Percentiles rank a stretch among this genome's conserved stretches.
These are phyloP conservation scores for Microcebus jonahi DNA, from an alignment of 2,113 vertebrate species.

Conservation along the genomic window DNA sequence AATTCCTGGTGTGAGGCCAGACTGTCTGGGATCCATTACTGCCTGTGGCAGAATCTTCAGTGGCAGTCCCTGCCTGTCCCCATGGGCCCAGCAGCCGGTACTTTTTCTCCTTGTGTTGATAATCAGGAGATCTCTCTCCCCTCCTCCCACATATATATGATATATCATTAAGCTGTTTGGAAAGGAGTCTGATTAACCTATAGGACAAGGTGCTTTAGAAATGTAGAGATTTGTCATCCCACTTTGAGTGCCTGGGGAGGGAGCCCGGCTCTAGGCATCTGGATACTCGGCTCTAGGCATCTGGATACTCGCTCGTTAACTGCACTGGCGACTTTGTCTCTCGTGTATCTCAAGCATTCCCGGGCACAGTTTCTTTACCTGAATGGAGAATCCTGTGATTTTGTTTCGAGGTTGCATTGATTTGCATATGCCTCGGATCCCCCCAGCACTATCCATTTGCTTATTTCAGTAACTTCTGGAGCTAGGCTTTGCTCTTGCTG, in stretches of 20 bases:
- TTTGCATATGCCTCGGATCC: no score
- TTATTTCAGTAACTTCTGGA: background rate
- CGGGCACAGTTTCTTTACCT: background rate
- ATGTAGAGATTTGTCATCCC: background rate
- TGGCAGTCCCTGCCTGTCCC: background rate
- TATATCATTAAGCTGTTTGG: background rate
- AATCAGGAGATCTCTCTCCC: background rate
- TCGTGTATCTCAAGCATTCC: no score
- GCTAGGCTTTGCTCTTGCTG: background rate
- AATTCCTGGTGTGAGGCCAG: constrained; percentile 64
- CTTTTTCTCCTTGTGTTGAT: background rate
- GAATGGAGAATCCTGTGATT: background rate
- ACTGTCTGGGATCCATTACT: background rate
- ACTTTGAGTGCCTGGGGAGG: background rate
- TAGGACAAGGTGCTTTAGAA: background rate
- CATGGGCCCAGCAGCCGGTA: background rate
- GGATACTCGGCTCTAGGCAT: accelerated
- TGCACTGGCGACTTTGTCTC: background rate
- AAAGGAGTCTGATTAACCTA: background rate
- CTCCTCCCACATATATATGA: no score
- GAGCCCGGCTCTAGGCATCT: no score
- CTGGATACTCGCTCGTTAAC: no score
- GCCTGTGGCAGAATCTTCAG: background rate
- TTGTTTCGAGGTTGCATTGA: background rate
- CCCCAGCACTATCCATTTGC: background rate